A percentile compares a stretch with the other conserved stretches of the same genome.
phyloP scores from a whole-genome alignment of 2,888 invertebrate genomes.

The Aleiodes leptofemur region DNA sequence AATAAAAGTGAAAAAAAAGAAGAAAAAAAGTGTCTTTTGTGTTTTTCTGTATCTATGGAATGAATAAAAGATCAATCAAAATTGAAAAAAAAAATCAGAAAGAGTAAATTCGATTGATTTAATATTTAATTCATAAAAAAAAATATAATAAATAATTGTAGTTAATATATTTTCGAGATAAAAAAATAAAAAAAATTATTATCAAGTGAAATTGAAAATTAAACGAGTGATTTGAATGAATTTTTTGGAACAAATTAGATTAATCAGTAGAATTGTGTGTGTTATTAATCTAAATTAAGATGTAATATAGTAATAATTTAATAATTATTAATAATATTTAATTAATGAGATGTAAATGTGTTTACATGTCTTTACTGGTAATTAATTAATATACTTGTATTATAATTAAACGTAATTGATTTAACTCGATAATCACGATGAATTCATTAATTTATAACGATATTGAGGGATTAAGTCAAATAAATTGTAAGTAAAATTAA shows the following conservation, averaged over 20 bases:
- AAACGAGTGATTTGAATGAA: slow-evolving; percentile 11
- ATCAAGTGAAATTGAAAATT: not conserved
- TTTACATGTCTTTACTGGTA: not conserved
- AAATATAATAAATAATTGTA: slow-evolving; percentile 15
- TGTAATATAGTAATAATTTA: slow-evolving; percentile 31
- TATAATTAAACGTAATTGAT: slow-evolving; percentile 10
- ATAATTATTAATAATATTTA: slow-evolving; percentile 1
- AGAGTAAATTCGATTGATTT: not conserved
- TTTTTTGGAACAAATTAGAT: slow-evolving; percentile 18
- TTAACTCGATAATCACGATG: not conserved
- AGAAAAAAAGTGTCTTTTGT: not conserved
- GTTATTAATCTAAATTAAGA: slow-evolving; percentile 2
- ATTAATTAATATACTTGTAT: slow-evolving; percentile 5
- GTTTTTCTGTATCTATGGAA: no score
- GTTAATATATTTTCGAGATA: slow-evolving; percentile 31
- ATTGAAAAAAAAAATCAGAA: no score
- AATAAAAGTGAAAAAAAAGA: not conserved
- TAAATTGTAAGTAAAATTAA: slow-evolving; percentile 31
- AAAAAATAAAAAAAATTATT: not conserved
- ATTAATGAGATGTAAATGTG: not conserved
- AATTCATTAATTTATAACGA: slow-evolving; percentile 12
- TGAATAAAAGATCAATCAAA: no score
- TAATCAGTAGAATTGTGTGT: not conserved
- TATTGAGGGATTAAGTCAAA: slow-evolving; percentile 5
- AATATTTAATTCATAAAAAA: slow-evolving; percentile 9